phyloP scores from a whole-genome alignment of 2,113 vertebrate genomes.

The Oreochromis niloticus region DNA sequence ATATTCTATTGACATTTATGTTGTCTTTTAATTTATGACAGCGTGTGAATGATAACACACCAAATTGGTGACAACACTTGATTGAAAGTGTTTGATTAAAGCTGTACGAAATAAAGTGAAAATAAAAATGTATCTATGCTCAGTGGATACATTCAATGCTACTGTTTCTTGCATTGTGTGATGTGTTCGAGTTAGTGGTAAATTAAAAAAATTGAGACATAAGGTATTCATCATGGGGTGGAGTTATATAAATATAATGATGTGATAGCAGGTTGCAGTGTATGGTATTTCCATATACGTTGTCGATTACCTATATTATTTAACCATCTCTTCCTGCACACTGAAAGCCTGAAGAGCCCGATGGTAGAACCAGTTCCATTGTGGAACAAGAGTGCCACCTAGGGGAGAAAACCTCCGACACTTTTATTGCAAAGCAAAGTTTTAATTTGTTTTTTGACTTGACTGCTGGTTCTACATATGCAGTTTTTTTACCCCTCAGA shows the following conservation, averaged over 20 bases:
- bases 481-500: neutral
- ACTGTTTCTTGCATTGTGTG: neutral
- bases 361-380: neutral
- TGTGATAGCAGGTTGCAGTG: neutral
- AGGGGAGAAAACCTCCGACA: neutral
- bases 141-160: neutral
- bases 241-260: neutral
- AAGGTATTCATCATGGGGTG: neutral
- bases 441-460: neutral
- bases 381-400: neutral
- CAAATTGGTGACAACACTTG: neutral
- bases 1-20: neutral
- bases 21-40: neutral
- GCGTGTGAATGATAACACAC: neutral
- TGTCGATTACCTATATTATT: neutral
- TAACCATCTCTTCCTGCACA: neutral
- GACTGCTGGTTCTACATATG: neutral
- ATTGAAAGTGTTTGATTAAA: neutral
- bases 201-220: neutral
- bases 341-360: neutral
- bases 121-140: neutral
- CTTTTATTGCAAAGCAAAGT: neutral
- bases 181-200: neutral
- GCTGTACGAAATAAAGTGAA: neutral
- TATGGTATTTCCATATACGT: neutral